Percentiles rank a stretch among this genome's conserved stretches.
Conservation (phyloP, 2,888 invertebrate genomes). For the Frankliniella fusca region DNA sequence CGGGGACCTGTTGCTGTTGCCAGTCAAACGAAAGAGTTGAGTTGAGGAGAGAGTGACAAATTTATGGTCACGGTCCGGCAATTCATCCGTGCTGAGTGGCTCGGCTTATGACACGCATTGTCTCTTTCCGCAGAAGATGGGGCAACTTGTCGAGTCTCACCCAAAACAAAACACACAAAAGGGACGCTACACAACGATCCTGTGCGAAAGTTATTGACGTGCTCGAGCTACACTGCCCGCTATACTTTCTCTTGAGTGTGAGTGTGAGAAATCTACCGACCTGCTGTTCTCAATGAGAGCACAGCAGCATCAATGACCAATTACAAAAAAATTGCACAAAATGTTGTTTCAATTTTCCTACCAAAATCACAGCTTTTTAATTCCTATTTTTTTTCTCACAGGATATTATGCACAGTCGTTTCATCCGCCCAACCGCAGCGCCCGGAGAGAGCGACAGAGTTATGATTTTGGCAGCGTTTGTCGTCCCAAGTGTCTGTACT, state of each 20-base stretch:
- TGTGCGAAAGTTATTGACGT: constrained; percentile 2
- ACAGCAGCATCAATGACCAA: too few species aligned
- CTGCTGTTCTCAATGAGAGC: too few species aligned
- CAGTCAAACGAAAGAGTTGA: background rate
- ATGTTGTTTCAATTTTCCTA: too few species aligned
- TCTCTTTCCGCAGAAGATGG: constrained; percentile 12
- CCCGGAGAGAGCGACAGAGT: background rate
- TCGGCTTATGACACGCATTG: background rate
- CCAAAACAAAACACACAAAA: constrained; percentile 8
- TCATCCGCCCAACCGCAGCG: background rate
- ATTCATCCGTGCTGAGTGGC: background rate
- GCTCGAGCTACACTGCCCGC: background rate
- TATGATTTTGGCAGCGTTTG: constrained; percentile 1
- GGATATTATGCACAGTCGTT: too few species aligned
- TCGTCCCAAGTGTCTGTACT: constrained; percentile 2
- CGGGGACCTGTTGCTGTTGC: too few species aligned
- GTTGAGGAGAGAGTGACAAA: background rate
- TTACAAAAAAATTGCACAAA: too few species aligned
- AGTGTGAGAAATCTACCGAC: too few species aligned
- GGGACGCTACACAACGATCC: background rate
- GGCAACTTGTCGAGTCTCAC: constrained; percentile 13
- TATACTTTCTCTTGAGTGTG: too few species aligned
- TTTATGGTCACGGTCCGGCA: background rate
- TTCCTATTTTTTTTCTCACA: too few species aligned
- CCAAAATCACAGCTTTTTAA: too few species aligned